These are phyloP conservation scores for Protosalanx chinensis DNA, from an alignment of 2,797 vertebrate genomes.

Conservation along the genomic window DNA sequence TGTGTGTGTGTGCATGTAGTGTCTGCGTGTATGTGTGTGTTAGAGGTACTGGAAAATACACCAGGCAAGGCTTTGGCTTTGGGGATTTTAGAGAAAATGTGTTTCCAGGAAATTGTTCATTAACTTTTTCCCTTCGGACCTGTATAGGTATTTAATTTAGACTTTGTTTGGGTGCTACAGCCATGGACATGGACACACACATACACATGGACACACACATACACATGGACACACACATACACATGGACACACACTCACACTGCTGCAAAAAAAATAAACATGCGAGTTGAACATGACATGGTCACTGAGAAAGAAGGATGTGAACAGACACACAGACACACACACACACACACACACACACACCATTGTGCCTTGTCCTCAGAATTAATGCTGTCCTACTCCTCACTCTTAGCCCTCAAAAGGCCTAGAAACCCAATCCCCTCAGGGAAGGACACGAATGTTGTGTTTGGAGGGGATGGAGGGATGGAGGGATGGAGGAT, in stretches of 20 bases:
- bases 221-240: too few species aligned
- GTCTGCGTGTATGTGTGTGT: not conserved
- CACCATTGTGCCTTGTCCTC: not conserved
- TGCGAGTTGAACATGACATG: not conserved
- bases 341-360: conserved; percentile 16
- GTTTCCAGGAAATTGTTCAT: conserved; percentile 49
- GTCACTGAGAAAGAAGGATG: not conserved
- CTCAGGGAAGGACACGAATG: not conserved
- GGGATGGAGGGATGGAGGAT: not conserved
- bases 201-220: not conserved
- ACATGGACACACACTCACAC: too few species aligned
- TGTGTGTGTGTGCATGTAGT: not conserved
- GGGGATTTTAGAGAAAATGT: conserved; percentile 31
- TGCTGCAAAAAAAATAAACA: not conserved
- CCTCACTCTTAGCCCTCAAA: not conserved
- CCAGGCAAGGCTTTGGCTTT: conserved; percentile 28
- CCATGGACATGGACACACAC: not conserved
- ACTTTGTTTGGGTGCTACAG: conserved; percentile 12
- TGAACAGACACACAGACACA: not conserved
- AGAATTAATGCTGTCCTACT: not conserved
- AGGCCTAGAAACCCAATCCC: not conserved
- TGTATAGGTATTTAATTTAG: conserved; percentile 38
- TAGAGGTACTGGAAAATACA: not conserved
- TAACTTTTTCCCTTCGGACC: conserved; percentile 24
- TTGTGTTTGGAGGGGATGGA: conserved; percentile 2